phyloP scores from a whole-genome alignment of 92 coral and sea anemone genomes.

The Desmophyllum pertusum region DNA sequence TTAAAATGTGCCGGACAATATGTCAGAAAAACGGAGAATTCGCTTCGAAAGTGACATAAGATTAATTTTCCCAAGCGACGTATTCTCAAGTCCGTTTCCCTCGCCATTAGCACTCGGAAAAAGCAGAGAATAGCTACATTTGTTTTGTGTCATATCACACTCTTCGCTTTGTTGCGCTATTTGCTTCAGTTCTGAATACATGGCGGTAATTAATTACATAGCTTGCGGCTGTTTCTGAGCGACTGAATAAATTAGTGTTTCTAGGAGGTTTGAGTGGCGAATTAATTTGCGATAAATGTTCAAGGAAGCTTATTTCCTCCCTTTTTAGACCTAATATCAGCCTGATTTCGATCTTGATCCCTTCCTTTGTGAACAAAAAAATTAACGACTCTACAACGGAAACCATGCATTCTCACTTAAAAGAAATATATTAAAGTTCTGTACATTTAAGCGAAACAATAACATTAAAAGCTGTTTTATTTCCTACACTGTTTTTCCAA shows the following conservation, averaged over 20 bases:
- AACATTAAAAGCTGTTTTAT: slow-evolving; percentile 17
- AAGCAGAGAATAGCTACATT: slow-evolving; percentile 37
- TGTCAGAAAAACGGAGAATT: not conserved
- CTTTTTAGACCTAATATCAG: not conserved
- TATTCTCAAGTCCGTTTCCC: slow-evolving; percentile 12
- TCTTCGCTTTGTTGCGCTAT: slow-evolving; percentile 56
- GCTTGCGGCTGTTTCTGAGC: slow-evolving; percentile 81
- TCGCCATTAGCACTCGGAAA: slow-evolving; percentile 38
- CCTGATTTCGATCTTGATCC: not conserved
- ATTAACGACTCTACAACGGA: not conserved
- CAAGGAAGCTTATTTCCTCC: slow-evolving; percentile 5
- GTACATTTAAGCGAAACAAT: slow-evolving; percentile 6
- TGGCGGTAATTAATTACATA: slow-evolving; percentile 63
- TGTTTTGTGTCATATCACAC: slow-evolving; percentile 53
- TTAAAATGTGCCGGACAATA: not conserved
- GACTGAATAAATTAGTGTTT: slow-evolving; percentile 87
- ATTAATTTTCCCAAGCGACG: slow-evolving; percentile 1
- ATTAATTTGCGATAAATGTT: slow-evolving; percentile 16
- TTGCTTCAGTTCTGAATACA: slow-evolving; percentile 57
- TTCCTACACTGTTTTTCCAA: not conserved
- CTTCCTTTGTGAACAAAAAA: not conserved
- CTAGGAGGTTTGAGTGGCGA: slow-evolving; percentile 48
- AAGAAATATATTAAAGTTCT: not conserved
- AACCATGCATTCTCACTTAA: not conserved
- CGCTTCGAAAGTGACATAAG: not conserved